Evolutionary conservation across 2,113 vertebrate genomes (phyloP), one percentile per base, ranked within the genome.

Genomic region (Podilymbus podiceps): DNA sequence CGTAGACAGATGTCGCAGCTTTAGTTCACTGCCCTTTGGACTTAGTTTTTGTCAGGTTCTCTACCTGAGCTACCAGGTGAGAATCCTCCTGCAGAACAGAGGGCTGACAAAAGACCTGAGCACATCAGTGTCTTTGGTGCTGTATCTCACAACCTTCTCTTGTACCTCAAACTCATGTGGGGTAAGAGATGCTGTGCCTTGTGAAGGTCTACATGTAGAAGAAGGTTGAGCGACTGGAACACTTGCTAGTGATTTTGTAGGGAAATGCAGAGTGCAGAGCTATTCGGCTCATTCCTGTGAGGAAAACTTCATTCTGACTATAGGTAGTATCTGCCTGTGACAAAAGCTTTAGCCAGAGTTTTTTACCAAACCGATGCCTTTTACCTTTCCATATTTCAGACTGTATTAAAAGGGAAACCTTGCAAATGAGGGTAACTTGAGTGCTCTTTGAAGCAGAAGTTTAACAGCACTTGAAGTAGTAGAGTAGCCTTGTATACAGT

Each of bases 181-280:
- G 42, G 42, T 42, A 42, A 42, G 42, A 42, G 42, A 42, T 42
- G 12, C 15, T 3, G 0, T n/a, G 31, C 50, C 8, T 23, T 47
- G 9, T 31, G 40, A 79, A 73, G 22, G 42, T 23, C 18, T 17
- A 1, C 13, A 4, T 3, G 16, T n/a, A 31, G 17, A 30, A 31
- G 4, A 38, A 76, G n/a, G 15, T 3, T 28, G 31, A 56, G 42
- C 0, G 1, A 16, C n/a, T 33, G 38, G n/a, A 49, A 27, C 2
- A 8, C 30, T 27, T 15, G 12, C 3, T 19, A 8, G n/a, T 38
- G 28, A 21, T 72, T 66, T 31, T n/a, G 38, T 31, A 5, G 50
- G 16, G 12, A 83, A 55, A 4, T 8, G 7, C 50, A 53, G 23
- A 73, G 31, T 8, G 7, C 50, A 53, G 23, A 73, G 31, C 20